Conservation (phyloP, 2,888 invertebrate genomes). For the Pinctada fucata region DNA sequence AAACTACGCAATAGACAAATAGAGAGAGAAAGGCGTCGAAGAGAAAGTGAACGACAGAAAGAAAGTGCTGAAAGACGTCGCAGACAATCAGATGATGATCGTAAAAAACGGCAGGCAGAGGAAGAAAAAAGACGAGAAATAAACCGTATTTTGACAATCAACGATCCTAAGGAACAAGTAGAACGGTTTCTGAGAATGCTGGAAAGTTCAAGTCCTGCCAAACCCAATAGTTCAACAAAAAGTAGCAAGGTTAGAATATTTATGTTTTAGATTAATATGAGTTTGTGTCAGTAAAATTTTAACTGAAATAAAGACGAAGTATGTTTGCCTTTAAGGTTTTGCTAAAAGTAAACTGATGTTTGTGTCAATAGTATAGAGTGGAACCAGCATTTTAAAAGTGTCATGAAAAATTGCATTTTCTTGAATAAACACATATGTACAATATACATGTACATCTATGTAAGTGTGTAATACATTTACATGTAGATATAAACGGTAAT, state of each 20-base stretch:
- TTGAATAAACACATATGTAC: not conserved
- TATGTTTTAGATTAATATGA: no score
- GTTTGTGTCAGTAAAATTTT: no score
- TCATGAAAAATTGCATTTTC: not conserved
- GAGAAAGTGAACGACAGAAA: constrained; percentile 5
- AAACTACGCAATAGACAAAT: not conserved
- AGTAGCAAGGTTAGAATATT: constrained; percentile 21
- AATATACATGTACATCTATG: not conserved
- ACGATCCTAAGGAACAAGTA: constrained; percentile 64
- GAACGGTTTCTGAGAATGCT: constrained; percentile 56
- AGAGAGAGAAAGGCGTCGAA: not conserved
- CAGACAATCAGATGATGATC: constrained; percentile 21
- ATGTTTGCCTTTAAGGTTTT: not conserved
- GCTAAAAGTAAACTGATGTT: not conserved
- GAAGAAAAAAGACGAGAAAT: constrained; percentile 57
- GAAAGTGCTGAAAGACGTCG: constrained; percentile 6
- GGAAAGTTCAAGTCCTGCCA: not conserved
- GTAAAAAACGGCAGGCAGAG: constrained; percentile 26
- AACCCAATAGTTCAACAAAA: not conserved
- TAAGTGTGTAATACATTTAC: no score
- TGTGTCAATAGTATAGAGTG: not conserved
- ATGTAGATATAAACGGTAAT: no score
- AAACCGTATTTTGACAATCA: constrained; percentile 60
- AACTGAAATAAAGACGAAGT: no score
- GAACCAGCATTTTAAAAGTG: not conserved